Percentiles rank a stretch among this genome's conserved stretches.
These are phyloP conservation scores for Nothobranchius furzeri DNA, from an alignment of 2,113 vertebrate species.

Conservation along the genomic window DNA sequence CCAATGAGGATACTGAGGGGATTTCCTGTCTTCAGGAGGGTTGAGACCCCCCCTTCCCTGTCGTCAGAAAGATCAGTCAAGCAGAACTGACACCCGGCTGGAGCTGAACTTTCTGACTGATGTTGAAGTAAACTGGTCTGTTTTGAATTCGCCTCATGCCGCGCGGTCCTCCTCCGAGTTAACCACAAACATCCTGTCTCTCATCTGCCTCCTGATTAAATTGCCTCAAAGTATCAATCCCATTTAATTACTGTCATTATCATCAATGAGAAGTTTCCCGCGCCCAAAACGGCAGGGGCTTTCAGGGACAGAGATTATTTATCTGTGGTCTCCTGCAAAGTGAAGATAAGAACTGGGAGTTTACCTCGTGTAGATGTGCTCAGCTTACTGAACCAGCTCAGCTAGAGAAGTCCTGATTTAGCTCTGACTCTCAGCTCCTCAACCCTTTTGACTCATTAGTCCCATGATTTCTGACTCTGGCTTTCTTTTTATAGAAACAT, in stretches of 20 bases:
- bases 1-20: background rate
- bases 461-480: slow-evolving; percentile 10
- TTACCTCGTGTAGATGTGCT: slow-evolving; percentile 40
- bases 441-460: slow-evolving; percentile 1
- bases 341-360: slow-evolving; percentile 59
- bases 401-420: slow-evolving; percentile 8
- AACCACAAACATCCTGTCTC: slow-evolving; percentile 52
- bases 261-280: slow-evolving; percentile 74
- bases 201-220: slow-evolving; percentile 72
- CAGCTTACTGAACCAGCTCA: slow-evolving; percentile 23
- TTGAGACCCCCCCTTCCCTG: background rate
- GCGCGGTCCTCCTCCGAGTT: slow-evolving; percentile 37
- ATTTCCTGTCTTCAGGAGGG: background rate
- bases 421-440: slow-evolving; percentile 11
- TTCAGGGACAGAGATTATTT: slow-evolving; percentile 68
- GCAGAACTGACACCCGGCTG: slow-evolving; percentile 5
- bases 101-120: slow-evolving; percentile 24
- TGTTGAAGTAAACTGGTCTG: slow-evolving; percentile 4
- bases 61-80: slow-evolving; percentile 4
- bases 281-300: slow-evolving; percentile 62
- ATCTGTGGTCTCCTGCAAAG: slow-evolving; percentile 62
- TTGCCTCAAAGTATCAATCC: slow-evolving; percentile 73
- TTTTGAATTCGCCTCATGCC: slow-evolving; percentile 25
- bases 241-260: slow-evolving; percentile 81
- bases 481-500: slow-evolving; percentile 15